Evolutionary conservation across 2,797 vertebrate species (phyloP), one percentile per base, ranked within the genome.

Genomic region (Acrossocheilus fasciatus): DNA sequence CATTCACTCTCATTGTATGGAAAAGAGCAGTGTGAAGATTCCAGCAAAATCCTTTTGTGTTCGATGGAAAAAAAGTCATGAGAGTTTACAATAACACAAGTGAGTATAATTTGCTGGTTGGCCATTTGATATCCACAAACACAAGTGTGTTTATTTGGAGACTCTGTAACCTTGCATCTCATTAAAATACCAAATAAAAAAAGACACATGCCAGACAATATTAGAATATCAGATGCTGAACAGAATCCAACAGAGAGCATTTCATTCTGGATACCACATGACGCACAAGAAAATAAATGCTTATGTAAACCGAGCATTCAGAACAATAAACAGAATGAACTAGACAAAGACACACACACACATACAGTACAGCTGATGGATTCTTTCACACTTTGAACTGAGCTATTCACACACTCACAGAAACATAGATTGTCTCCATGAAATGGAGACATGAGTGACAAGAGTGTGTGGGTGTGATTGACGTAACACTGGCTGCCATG

Each of bases 121-220:
- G 50, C 34, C 10, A 76, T 54, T 54, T 54, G 47, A 70, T 10
- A 81, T 14, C 57, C 57, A 45, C n/a, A 45, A 81, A 81, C 20
- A n/a, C 34, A 41, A 11, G 36, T 7, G 20, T 39, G 39, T 57
- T 30, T 70, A 41, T 57, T 12, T 43, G 23, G 20, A 82, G 14
- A 70, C 47, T 78, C 26, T 76, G 86, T 81, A 80, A 66, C 78
- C 70, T 50, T 83, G 66, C 72, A 78, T 86, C 81, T 43, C 8
- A n/a, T 15, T 62, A 41, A 50, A 82, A 59, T 26, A 47, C 45
- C 50, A 57, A 84, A 86, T 64, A 45, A 45, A 72, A 62, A 43
- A 86, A 78, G 57, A 87, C 75, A 83, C 30, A 52, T 83, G 70
- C 50, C 85, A 76, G 64, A 54, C 77, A 73, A 76, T 82, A 85